Base-by-base conservation (phyloP, 2,113 vertebrate genomes). In the Scatophagus argus region DNA sequence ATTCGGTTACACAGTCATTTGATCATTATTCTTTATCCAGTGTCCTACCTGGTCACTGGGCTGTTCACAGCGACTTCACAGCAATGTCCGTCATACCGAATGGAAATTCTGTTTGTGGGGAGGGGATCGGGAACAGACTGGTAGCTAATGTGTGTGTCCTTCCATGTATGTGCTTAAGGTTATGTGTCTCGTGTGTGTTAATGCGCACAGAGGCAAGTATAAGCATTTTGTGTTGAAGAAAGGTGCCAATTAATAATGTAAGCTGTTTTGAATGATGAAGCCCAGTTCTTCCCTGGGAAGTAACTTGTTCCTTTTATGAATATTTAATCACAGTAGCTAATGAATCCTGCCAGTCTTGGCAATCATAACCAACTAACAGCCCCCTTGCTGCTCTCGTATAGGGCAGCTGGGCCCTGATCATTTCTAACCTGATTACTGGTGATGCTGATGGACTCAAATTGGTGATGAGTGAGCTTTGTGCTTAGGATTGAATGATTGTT, bases 221-320 rank as follows among this genome's bases (percentile, higher is more conserved):
- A 68, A 63, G 52, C 61, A 79, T 70, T 87, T 83, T 86, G 86
- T 85, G 74, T 78, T 1, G 27, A 86, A 80, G n/a, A 88, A 90
- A 82, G 69, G 73, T 79, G 64, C 63, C 54, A 12, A 91, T 93
- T 83, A 94, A 94, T 93, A 88, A 92, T 94, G 84, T 58, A 92
- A 49, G 39, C 46, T 88, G 68, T 88, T 93, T 91, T 91, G 77
- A 91, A 91, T 90, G 87, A 91, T 71, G 11, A 63, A 75, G 79
- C 79, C 61, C 67, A 34, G 59, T 61, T 63, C 91, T 92, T 91
- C 84, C 82, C 82, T 68, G 78, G 74, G 87, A 90, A 92, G 87
- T 88, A 88, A 88, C 86, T 84, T 77, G 91, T 91, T 90, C 85
- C 81, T 89, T 87, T 90, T 90, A 92, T 95, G 54, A 92, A 94